These are phyloP conservation scores for Standfussiana lucernea DNA, from an alignment of 2,888 invertebrate genomes.

Conservation along the genomic window DNA sequence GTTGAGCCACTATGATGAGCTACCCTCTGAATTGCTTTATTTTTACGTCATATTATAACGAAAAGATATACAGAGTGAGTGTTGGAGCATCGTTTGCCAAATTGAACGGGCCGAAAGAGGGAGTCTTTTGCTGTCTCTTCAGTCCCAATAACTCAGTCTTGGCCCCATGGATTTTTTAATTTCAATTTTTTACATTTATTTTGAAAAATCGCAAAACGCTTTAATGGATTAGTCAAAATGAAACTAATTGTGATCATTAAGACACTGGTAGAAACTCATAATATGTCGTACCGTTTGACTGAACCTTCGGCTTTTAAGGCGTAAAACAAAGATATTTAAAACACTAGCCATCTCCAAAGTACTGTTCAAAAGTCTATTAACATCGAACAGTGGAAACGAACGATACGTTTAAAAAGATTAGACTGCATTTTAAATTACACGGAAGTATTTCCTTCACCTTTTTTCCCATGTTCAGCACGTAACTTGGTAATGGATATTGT, in stretches of 20 bases:
- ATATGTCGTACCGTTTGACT: background rate
- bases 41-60: background rate
- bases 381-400: conserved; percentile 10
- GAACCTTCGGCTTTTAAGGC: background rate
- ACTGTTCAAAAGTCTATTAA: conserved; percentile 14
- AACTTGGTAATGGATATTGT: conserved; percentile 58
- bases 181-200: no score
- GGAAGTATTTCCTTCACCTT: conserved; percentile 34
- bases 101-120: background rate
- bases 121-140: no score
- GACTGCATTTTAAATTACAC: conserved; percentile 51
- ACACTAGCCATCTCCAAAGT: background rate
- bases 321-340: background rate
- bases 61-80: background rate
- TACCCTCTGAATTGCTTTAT: background rate
- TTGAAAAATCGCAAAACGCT: background rate
- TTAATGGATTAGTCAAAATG: background rate
- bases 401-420: conserved; percentile 43
- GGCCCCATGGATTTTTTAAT: no score
- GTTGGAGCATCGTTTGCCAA: background rate
- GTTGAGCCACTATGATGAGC: background rate
- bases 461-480: conserved; percentile 19
- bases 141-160: no score
- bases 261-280: background rate
- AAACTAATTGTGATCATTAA: background rate